Conservation (phyloP, 1,140 invertebrate species). For the Maconellicoccus hirsutus region DNA sequence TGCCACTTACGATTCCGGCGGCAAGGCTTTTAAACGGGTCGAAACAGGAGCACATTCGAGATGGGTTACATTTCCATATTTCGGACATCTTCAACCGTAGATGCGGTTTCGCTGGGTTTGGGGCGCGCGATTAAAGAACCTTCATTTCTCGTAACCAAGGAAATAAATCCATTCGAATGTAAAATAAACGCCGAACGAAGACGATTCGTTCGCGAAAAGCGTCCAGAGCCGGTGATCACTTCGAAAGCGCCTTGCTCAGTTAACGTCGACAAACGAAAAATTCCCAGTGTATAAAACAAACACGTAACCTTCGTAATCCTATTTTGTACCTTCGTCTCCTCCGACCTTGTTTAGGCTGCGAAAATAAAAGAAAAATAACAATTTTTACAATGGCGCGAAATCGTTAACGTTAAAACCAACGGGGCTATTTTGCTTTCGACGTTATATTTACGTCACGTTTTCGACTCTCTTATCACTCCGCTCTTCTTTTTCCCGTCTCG, state of each 20-base stretch:
- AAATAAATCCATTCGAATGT: not conserved
- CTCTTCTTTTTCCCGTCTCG: too few species aligned
- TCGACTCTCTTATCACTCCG: too few species aligned
- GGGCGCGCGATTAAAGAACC: too few species aligned
- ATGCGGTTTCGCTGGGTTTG: too few species aligned
- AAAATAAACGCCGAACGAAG: not conserved
- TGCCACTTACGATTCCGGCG: too few species aligned
- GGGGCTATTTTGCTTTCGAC: too few species aligned
- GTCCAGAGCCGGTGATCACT: not conserved
- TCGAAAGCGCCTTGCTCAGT: not conserved
- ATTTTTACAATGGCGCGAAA: not conserved
- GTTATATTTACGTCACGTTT: too few species aligned
- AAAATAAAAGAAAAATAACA: slow-evolving; percentile 6
- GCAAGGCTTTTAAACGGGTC: too few species aligned
- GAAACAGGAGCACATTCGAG: too few species aligned
- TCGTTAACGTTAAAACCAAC: not conserved
- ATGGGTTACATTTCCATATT: too few species aligned
- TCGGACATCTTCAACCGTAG: too few species aligned
- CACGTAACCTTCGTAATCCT: slow-evolving; percentile 7
- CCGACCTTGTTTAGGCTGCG: not conserved
- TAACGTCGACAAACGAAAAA: not conserved
- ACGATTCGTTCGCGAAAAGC: not conserved
- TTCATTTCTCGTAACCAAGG: not conserved
- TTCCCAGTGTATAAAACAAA: not conserved
- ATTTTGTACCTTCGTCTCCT: not conserved